A percentile compares a stretch with the other conserved stretches of the same genome.
These are phyloP conservation scores for Adineta ricciae DNA, from an alignment of 2,888 invertebrate species.

Conservation along the genomic window DNA sequence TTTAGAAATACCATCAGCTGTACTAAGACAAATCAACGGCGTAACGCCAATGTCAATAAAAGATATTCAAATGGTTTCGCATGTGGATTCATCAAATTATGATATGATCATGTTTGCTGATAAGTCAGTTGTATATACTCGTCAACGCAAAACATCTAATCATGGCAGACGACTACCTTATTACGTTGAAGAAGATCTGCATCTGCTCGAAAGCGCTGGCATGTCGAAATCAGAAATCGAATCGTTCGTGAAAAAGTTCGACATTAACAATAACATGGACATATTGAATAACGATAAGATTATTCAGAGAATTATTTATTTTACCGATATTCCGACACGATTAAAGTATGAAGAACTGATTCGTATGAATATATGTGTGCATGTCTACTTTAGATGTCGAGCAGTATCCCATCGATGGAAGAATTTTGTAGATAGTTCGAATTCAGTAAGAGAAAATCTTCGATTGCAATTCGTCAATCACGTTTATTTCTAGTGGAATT, in stretches of 20 bases:
- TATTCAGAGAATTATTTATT: background rate
- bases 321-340: background rate
- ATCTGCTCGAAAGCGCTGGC: background rate
- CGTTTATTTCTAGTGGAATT: background rate
- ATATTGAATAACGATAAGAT: background rate
- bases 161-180: background rate
- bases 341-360: background rate
- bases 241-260: background rate
- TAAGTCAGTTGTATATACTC: background rate
- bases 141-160: background rate
- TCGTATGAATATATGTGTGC: background rate
- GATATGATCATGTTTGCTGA: background rate
- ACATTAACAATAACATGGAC: background rate
- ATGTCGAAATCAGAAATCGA: background rate
- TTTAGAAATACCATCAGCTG: background rate
- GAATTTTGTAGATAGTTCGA: background rate
- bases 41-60: background rate
- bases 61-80: background rate
- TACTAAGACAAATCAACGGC: background rate
- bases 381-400: background rate
- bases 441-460: background rate
- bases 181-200: background rate
- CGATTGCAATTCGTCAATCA: background rate
- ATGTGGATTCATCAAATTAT: background rate
- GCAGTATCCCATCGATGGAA: background rate